Evolutionary conservation across 2,888 invertebrate species (phyloP), one percentile per base, ranked within the genome.

Genomic region (Apodemia duryi): DNA sequence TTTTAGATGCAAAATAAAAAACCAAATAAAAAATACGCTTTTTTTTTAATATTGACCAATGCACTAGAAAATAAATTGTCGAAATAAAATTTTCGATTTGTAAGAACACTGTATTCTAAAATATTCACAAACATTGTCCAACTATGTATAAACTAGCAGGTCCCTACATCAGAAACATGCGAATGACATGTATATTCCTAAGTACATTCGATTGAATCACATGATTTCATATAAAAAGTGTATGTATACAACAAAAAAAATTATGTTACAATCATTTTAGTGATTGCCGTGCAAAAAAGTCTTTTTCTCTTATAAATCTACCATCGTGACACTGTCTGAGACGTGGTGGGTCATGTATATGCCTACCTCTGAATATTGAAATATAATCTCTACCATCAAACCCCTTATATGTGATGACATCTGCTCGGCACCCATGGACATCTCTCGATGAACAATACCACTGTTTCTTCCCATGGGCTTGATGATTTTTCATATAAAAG

Each of bases 371-470:
- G 67, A 91, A 91, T 73, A 91, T 91, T 6, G 91, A 91, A 63
- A 91, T 91, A 69, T 91, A 91, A 68, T 91, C 91, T 68, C 81
- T 79, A 49, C 91, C 90, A 46, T 91, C 89, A 0, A 74, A 2
- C 2, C 90, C 91, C 74, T 84, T 88, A 74, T 87, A 91, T 0
- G 91, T 91, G 68, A 91, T 90, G 69, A 91, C 91, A 51, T 91
- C 91, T 64, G 91, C 90, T 13, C 91, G 75, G 69, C 91, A 91
- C 2, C 91, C 91, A 6, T 87, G 84, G 62, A 90, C 88, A 11
- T 91, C 91, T 68, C 91, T 84, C 0, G 91, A 89, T 2, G 91
- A 91, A 69, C 91, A 91, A 70, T 91, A 91, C 91, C 91, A 91
- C 69, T 91, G 91, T 71, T 91, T 91, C 71, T 90, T 91, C 2